phyloP scores from a whole-genome alignment of 2,797 vertebrate genomes.

The Leptatherina wallacei region DNA sequence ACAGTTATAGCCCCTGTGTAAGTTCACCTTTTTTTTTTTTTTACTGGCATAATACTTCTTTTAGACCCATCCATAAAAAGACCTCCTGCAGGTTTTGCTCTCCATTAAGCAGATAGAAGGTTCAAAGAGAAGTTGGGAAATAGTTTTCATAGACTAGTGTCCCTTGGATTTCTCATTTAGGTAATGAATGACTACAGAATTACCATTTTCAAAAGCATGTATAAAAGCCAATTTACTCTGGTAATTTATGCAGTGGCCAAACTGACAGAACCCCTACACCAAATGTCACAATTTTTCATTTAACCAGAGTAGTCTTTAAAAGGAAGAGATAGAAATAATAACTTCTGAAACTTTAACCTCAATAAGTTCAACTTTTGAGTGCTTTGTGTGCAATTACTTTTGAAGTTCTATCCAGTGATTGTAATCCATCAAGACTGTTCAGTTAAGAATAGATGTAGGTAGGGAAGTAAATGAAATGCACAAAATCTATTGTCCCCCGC shows the following conservation, averaged over 20 bases:
- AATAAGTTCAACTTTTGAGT: neutral
- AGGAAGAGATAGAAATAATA: constrained; percentile 17
- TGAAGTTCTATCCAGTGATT: neutral
- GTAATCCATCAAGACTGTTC: neutral
- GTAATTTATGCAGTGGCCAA: constrained; percentile 37
- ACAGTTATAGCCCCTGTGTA: constrained; percentile 27
- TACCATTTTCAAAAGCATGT: constrained; percentile 33
- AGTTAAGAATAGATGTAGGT: neutral
- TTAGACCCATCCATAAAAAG: constrained; percentile 11
- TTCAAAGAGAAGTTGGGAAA: constrained; percentile 20
- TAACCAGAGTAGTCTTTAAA: constrained; percentile 16
- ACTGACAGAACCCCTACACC: constrained; percentile 33
- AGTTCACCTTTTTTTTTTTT: constrained; percentile 18
- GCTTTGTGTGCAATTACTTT: neutral
- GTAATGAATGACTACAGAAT: constrained; percentile 26
- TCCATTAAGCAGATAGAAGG: constrained; percentile 40
- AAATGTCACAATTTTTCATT: constrained; percentile 36
- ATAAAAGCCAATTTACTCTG: constrained; percentile 36
- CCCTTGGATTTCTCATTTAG: constrained; percentile 20
- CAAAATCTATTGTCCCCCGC: neutral
- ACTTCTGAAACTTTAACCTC: constrained; percentile 19
- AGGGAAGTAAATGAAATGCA: neutral
- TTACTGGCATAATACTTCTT: constrained; percentile 19
- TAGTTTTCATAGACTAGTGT: constrained; percentile 11
- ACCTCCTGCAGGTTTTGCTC: constrained; percentile 28